These are phyloP conservation scores for Epirrhoe tristata DNA, from an alignment of 2,888 invertebrate species.

Conservation along the genomic window DNA sequence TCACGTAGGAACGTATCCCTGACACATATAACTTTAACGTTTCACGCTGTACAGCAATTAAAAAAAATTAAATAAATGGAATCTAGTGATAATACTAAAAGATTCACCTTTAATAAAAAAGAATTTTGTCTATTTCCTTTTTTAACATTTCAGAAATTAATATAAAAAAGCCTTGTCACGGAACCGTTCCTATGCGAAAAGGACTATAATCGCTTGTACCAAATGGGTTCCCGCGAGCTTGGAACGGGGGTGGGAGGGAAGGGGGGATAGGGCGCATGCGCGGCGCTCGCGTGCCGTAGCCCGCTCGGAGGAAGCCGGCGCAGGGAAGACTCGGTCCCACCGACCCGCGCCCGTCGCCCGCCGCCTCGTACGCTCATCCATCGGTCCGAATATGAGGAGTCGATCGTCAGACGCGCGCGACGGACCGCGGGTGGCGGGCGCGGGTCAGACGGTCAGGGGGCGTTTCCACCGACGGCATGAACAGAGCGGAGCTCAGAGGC, in stretches of 20 bases:
- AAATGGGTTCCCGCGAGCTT: neutral
- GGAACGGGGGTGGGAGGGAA: neutral
- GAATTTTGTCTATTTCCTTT: too few relatives aligned
- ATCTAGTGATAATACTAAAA: too few relatives aligned
- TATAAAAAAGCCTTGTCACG: too few relatives aligned
- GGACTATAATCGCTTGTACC: neutral
- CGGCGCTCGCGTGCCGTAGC: conserved; percentile 19
- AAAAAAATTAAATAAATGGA: too few relatives aligned
- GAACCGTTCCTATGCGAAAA: too few relatives aligned
- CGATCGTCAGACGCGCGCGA: neutral
- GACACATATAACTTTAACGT: too few relatives aligned
- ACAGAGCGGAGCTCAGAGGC: too few relatives aligned
- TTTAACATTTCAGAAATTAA: too few relatives aligned
- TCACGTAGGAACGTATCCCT: too few relatives aligned
- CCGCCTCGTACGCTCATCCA: neutral
- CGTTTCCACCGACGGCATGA: too few relatives aligned
- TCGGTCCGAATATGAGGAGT: neutral
- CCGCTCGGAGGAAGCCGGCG: conserved; percentile 56
- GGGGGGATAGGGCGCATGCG: neutral
- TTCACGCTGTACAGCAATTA: too few relatives aligned
- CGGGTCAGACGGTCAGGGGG: neutral
- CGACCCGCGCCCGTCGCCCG: conserved; percentile 1
- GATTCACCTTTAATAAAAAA: too few relatives aligned
- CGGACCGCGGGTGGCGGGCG: neutral
- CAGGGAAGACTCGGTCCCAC: conserved; percentile 9